Conservation (phyloP, 64 coral and sea anemone species). For the Catalaphyllia jardinei region DNA sequence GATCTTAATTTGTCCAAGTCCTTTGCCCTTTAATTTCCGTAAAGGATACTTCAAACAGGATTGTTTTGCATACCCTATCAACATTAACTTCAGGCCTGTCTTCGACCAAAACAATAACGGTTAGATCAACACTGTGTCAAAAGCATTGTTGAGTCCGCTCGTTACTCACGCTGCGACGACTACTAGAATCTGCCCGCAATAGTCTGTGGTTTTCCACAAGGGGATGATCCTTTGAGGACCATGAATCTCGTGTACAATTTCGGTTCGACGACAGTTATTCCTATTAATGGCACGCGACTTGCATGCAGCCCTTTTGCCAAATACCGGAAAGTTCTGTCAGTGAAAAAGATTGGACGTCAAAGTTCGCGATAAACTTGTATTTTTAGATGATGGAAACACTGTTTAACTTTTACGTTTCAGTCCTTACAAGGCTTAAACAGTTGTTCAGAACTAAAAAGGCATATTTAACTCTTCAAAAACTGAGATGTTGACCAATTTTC, state of each 20-base stretch:
- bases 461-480: neutral
- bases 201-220: neutral
- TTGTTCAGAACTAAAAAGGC: neutral
- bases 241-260: neutral
- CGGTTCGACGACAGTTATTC: neutral
- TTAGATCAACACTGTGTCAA: slow-evolving; percentile 24
- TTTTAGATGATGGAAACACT: neutral
- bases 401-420: neutral
- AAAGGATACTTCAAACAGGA: slow-evolving; percentile 26
- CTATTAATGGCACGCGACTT: slow-evolving; percentile 14
- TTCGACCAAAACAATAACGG: slow-evolving; percentile 27
- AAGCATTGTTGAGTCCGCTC: neutral
- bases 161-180: neutral
- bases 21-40: slow-evolving; percentile 32
- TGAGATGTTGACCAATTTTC: neutral
- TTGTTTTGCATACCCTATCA: slow-evolving; percentile 28
- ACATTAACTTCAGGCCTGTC: slow-evolving; percentile 31
- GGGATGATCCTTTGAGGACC: neutral
- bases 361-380: neutral
- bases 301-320: neutral
- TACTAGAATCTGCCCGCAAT: too few relatives aligned
- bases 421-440: neutral
- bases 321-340: slow-evolving; percentile 14
- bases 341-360: neutral
- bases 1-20: slow-evolving; percentile 20